Conservation (phyloP, 1,140 invertebrate species). For the Drosophila carrolli region DNA sequence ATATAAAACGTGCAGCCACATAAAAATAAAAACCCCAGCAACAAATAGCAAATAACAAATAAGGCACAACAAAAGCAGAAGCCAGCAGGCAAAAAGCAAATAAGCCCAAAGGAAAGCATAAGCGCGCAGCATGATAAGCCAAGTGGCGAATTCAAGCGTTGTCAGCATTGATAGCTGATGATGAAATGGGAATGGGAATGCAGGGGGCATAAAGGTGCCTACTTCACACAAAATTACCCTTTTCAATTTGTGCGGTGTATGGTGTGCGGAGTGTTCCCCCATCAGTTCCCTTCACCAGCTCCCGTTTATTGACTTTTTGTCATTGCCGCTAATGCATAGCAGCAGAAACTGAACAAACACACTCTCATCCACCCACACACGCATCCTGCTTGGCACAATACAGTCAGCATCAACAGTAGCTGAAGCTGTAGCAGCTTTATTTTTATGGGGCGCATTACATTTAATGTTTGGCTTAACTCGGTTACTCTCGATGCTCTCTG, state of each 20-base stretch:
- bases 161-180: slow-evolving; percentile 77
- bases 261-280: slow-evolving; percentile 30
- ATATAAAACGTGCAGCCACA: slow-evolving; percentile 78
- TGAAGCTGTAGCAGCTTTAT: slow-evolving; percentile 68
- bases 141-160: slow-evolving; percentile 81
- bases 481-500: slow-evolving; percentile 60
- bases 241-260: slow-evolving; percentile 78
- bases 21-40: slow-evolving; percentile 76
- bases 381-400: slow-evolving; percentile 37
- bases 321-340: slow-evolving; percentile 79
- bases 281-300: slow-evolving; percentile 15
- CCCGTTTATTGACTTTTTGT: slow-evolving; percentile 82
- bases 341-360: slow-evolving; percentile 46
- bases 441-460: slow-evolving; percentile 77
- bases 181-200: slow-evolving; percentile 6
- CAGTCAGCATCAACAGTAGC: slow-evolving; percentile 48
- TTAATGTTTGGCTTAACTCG: slow-evolving; percentile 81
- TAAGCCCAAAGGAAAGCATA: slow-evolving; percentile 46
- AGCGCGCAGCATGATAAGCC: slow-evolving; percentile 64
- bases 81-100: slow-evolving; percentile 48
- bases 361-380: slow-evolving; percentile 13
- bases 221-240: slow-evolving; percentile 84
- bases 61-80: slow-evolving; percentile 59
- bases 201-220: slow-evolving; percentile 69
- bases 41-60: slow-evolving; percentile 60